These are phyloP conservation scores for Guaruba guarouba DNA, from an alignment of 2,113 vertebrate genomes.

Conservation along the genomic window DNA sequence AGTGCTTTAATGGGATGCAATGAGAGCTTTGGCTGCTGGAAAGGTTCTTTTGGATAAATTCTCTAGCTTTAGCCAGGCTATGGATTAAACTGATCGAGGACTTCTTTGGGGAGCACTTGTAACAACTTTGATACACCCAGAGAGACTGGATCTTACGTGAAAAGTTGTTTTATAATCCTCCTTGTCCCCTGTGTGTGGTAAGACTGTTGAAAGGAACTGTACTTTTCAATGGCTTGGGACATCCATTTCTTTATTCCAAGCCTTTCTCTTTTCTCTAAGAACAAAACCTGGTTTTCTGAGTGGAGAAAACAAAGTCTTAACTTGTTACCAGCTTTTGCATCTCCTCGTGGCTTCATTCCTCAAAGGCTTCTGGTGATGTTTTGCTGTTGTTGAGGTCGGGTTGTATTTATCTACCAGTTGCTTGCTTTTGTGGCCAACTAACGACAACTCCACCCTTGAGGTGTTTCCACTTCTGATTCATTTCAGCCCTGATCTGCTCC, in stretches of 20 bases:
- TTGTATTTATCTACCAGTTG: background rate
- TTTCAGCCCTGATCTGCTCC: background rate
- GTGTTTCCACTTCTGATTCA: background rate
- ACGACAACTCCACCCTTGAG: background rate
- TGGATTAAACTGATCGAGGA: background rate
- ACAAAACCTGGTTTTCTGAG: background rate
- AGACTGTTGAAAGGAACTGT: background rate
- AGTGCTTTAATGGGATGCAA: background rate
- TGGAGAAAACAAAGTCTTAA: background rate
- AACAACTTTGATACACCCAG: background rate
- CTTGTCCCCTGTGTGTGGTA: background rate
- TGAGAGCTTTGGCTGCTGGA: background rate
- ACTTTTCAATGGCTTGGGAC: background rate
- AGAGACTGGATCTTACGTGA: background rate
- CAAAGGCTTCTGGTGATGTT: background rate
- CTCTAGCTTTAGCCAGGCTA: background rate
- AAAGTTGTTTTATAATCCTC: background rate
- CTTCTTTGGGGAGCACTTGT: background rate
- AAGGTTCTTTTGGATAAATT: background rate
- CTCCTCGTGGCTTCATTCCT: background rate
- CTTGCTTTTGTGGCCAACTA: background rate
- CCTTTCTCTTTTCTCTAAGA: background rate
- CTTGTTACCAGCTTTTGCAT: background rate
- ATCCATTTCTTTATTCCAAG: background rate
- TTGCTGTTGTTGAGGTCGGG: background rate